These are phyloP conservation scores for Apostichopus californicus DNA, from an alignment of 35 echinoderm and acorn worm genomes.

Conservation along the genomic window DNA sequence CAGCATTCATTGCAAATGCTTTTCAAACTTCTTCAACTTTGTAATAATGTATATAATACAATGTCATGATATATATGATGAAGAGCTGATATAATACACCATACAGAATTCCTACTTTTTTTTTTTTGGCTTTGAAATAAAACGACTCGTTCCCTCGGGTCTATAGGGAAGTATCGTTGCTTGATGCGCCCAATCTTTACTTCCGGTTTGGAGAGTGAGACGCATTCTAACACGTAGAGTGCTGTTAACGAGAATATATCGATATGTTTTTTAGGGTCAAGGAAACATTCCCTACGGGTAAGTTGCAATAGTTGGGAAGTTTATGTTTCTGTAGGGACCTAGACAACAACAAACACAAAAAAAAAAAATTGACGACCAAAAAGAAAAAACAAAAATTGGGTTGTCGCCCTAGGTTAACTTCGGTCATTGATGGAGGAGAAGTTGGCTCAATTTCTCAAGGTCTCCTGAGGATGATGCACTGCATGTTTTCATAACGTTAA, in stretches of 20 bases:
- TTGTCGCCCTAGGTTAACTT: slow-evolving; percentile 2
- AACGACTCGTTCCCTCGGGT: neutral
- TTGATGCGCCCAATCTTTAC: neutral
- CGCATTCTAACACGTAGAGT: slow-evolving; percentile 12
- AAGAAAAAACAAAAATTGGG: neutral
- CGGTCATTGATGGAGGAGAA: neutral
- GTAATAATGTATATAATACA: too few relatives aligned
- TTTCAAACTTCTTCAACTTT: too few relatives aligned
- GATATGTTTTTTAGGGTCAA: slow-evolving; percentile 1
- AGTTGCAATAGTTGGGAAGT: neutral
- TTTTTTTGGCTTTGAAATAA: too few relatives aligned
- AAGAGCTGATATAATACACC: too few relatives aligned
- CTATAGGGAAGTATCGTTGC: neutral
- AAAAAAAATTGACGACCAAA: too few relatives aligned
- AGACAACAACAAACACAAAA: neutral
- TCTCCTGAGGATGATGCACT: neutral
- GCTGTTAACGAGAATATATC: neutral
- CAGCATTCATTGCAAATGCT: too few relatives aligned
- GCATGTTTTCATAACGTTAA: neutral
- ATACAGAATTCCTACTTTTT: too few relatives aligned
- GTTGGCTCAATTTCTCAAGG: slow-evolving; percentile 4
- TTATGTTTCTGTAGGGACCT: neutral
- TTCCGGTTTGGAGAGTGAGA: slow-evolving; percentile 14
- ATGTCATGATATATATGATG: too few relatives aligned
- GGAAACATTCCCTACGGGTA: neutral